Evolutionary conservation across 2,113 vertebrate species (phyloP).

Genomic region (Egretta garzetta): DNA sequence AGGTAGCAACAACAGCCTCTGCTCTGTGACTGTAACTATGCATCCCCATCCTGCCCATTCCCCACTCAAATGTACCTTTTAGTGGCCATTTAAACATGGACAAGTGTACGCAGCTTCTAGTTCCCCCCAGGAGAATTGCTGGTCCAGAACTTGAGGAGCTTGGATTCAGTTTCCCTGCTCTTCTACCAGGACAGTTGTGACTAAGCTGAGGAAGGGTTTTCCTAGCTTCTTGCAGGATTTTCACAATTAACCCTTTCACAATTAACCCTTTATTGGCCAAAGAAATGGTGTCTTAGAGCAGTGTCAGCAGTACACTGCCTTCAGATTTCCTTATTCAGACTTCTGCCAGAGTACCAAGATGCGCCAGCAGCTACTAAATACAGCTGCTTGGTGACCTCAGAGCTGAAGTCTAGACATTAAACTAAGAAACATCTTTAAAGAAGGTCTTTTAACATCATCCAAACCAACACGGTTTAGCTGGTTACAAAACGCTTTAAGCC

Average conservation of each 20-base stretch:
- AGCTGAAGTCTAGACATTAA: constrained; percentile 27
- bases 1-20: not conserved
- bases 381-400: not conserved
- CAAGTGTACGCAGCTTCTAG: not conserved
- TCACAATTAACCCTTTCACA: not conserved
- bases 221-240: not conserved
- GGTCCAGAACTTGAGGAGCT: not conserved
- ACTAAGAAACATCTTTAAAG: not conserved
- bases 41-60: not conserved
- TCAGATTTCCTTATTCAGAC: not conserved
- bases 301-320: not conserved
- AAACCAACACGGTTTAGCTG: not conserved
- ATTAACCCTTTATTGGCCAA: not conserved
- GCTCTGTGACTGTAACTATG: not conserved
- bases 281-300: not conserved
- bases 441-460: not conserved
- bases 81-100: not conserved
- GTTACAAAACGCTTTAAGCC: not conserved
- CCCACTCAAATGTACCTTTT: not conserved
- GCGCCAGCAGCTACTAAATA: not conserved
- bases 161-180: not conserved
- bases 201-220: not conserved
- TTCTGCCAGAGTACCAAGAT: not conserved
- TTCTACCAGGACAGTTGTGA: not conserved
- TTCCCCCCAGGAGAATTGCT: not conserved